Base-by-base conservation (phyloP, 2,888 invertebrate species). In the Aspidiotus rigidus region DNA sequence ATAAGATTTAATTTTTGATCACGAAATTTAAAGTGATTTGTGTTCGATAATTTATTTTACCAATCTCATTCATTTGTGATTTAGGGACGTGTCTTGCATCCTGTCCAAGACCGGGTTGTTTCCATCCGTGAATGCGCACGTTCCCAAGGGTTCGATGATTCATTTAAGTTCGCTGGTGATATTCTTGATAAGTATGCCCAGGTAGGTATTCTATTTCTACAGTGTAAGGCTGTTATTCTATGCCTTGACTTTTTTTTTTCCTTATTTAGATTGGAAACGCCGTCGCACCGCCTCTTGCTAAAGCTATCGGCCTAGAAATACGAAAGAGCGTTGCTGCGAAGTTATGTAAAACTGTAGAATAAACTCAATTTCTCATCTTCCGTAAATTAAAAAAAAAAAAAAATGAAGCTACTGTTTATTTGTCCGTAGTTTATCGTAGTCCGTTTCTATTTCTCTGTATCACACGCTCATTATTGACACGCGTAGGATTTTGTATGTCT, bases 91-190 rank as follows among this genome's bases (percentile, higher is more conserved):
- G 89, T 92, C 64, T 79, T 92, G 72, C 92, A 92, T 79, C 91
- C 92, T 5, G 84, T 84, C 75, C 88, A 89, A 77, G 80, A 85
- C 75, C 82, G 92, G 70, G 87, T 92, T 0, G 89, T 93, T n/a
- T 89, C 90, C 71, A 89, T 92, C 11, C 79, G 91, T 11, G 93
- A 93, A 78, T 91, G 90, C 78, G 92, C 92, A 11, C 82, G 92
- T 71, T 90, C 90, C 28, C 92, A 93, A 79, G 92, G 89, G 71
- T 93, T 93, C 79, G 87, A 82, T 67, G 89, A 93, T 79, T 80
- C 82, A 0, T 90, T 88, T 77, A 78, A 85, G 71, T 89, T 92
- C 78, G 86, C 84, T 73, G 92, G 91, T 54, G 83, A 80, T 72
- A 82, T 90, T 73, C 80, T 86, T 72, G 90, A 91, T 76, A 88